Conservation (phyloP, 2,888 invertebrate species). For the Marronus borbonicus region DNA sequence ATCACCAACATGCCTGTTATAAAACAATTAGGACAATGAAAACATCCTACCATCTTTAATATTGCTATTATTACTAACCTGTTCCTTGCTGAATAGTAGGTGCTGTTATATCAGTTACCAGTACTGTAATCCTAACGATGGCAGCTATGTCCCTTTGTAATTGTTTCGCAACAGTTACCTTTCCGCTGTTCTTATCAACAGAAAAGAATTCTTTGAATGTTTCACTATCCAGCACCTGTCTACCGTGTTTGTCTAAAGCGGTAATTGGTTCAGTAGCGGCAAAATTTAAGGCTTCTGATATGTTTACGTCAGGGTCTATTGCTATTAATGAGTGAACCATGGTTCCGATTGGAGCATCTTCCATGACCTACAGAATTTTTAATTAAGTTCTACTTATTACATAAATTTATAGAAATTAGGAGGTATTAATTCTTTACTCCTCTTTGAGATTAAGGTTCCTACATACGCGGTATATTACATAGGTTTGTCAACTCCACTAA, state of each 20-base stretch:
- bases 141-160: conserved; percentile 81
- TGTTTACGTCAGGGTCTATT: conserved; percentile 84
- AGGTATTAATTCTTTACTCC: too few relatives aligned
- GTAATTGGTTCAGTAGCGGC: conserved; percentile 81
- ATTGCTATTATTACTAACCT: conserved; percentile 70
- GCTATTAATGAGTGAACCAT: conserved; percentile 82
- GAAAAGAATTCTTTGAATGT: conserved; percentile 77
- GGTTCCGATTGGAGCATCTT: conserved; percentile 83
- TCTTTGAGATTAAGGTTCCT: too few relatives aligned
- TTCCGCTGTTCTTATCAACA: conserved; percentile 76
- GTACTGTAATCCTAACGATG: conserved; percentile 83
- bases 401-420: too few relatives aligned
- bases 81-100: conserved; percentile 83
- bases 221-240: conserved; percentile 74
- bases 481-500: too few relatives aligned
- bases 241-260: conserved; percentile 88
- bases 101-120: conserved; percentile 88
- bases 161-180: conserved; percentile 77
- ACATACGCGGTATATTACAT: too few relatives aligned
- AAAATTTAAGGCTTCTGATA: conserved; percentile 79
- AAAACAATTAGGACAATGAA: conserved; percentile 45
- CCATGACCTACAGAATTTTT: conserved; percentile 74
- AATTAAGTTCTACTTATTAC: background rate
- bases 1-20: conserved; percentile 77
- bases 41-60: background rate